These are phyloP conservation scores for Perccottus glenii DNA, from an alignment of 2,113 vertebrate species.

Conservation along the genomic window DNA sequence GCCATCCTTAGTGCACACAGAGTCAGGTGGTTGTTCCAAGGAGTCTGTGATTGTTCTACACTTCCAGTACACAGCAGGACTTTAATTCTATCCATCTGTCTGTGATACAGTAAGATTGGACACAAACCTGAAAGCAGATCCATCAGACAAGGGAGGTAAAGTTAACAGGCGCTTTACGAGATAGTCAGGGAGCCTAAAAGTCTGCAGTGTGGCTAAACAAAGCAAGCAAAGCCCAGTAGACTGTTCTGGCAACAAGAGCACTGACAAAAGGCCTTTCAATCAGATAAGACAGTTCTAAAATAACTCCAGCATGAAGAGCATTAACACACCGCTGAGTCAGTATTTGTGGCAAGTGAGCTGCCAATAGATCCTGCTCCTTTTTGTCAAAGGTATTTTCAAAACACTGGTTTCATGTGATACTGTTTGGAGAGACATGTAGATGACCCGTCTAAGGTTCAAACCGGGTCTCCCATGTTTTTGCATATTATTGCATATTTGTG, in stretches of 20 bases:
- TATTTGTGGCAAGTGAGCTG: background rate
- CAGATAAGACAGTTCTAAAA: constrained; percentile 13
- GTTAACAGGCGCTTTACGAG: constrained; percentile 8
- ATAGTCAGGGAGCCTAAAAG: constrained; percentile 8
- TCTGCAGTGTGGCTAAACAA: constrained; percentile 18
- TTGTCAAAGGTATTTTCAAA: background rate
- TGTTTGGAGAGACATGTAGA: background rate
- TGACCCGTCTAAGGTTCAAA: no score
- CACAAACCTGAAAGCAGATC: constrained; percentile 12
- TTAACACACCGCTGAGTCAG: constrained; percentile 5
- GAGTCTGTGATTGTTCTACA: constrained; percentile 5
- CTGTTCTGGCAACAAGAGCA: background rate
- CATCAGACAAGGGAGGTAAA: constrained; percentile 9
- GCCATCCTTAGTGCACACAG: background rate
- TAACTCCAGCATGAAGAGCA: background rate
- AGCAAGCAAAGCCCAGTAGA: constrained; percentile 25
- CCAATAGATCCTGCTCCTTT: background rate
- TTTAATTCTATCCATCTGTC: constrained; percentile 19
- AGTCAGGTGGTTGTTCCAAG: background rate
- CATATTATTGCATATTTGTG: no score
- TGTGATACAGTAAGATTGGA: constrained; percentile 18
- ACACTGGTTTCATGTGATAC: background rate
- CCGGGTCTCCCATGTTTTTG: no score
- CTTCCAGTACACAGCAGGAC: constrained; percentile 8
- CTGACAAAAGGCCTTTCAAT: constrained; percentile 8